These are phyloP conservation scores for Pollimyrus isidori DNA, from an alignment of 2,113 vertebrate genomes.

Conservation along the genomic window DNA sequence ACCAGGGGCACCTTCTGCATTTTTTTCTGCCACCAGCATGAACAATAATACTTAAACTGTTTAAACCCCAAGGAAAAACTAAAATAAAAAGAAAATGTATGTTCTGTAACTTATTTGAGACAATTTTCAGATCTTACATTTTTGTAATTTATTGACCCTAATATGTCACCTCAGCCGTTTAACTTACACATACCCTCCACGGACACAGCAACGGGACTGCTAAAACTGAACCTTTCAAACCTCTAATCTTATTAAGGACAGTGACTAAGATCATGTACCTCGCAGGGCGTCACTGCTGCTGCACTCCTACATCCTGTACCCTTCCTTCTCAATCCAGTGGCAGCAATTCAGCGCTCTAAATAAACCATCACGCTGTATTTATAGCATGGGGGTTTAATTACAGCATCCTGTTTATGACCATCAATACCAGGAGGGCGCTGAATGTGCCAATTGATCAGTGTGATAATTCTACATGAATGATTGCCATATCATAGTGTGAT, in stretches of 20 bases:
- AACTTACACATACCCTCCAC: neutral
- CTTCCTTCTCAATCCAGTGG: neutral
- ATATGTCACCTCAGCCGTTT: neutral
- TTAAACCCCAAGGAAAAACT: neutral
- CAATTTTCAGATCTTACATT: neutral
- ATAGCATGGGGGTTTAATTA: conserved; percentile 40
- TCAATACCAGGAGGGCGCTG: conserved; percentile 40
- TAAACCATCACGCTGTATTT: conserved; percentile 49
- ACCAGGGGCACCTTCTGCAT: neutral
- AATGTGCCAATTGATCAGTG: conserved; percentile 51
- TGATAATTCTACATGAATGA: conserved; percentile 42
- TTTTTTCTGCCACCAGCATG: neutral
- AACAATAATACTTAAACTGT: neutral
- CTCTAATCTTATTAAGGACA: neutral
- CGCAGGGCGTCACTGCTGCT: neutral
- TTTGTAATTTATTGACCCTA: neutral
- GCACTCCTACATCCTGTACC: neutral
- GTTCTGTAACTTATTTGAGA: neutral
- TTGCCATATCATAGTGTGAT: conserved; percentile 32
- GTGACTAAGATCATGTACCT: neutral
- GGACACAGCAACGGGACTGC: neutral
- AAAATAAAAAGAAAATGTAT: neutral
- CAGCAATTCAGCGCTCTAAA: conserved; percentile 32
- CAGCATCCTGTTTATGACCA: conserved; percentile 48
- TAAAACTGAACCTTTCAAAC: neutral